Evolutionary conservation across 1,140 invertebrate species (phyloP).

Genomic region (Ceratina calcarata): DNA sequence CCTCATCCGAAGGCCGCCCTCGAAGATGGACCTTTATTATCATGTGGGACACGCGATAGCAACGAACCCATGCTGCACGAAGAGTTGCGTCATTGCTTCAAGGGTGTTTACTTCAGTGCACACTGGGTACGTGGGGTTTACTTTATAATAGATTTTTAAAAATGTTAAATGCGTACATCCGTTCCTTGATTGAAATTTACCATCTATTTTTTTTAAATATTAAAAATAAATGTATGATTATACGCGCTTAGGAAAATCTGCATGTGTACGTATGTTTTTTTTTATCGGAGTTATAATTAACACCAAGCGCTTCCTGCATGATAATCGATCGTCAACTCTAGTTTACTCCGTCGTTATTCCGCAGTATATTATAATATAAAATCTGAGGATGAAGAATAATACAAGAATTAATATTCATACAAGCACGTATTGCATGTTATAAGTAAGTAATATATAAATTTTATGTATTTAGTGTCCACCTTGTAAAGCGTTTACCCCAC

Average conservation of each 20-base stretch:
- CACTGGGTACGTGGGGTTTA: conserved; percentile 84
- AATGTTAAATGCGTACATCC: not conserved
- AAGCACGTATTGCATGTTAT: not conserved
- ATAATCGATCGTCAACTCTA: too few relatives aligned
- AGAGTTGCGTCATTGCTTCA: conserved; percentile 83
- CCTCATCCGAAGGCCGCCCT: conserved; percentile 82
- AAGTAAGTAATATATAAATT: not conserved
- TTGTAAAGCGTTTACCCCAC: conserved; percentile 89
- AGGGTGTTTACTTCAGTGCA: conserved; percentile 90
- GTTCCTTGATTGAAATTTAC: too few relatives aligned
- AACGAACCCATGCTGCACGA: conserved; percentile 81
- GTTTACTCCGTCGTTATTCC: too few relatives aligned
- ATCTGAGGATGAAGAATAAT: too few relatives aligned
- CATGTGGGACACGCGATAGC: conserved; percentile 80
- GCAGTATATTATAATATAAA: too few relatives aligned
- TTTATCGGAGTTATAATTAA: too few relatives aligned
- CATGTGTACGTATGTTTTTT: too few relatives aligned
- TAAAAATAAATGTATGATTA: too few relatives aligned
- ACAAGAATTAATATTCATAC: too few relatives aligned
- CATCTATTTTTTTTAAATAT: too few relatives aligned
- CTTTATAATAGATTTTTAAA: not conserved
- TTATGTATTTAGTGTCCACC: conserved; percentile 87
- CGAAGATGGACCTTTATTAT: conserved; percentile 83
- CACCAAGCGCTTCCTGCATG: too few relatives aligned
- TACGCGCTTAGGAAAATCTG: not conserved